Evolutionary conservation across 1,140 invertebrate genomes (phyloP).

Genomic region (Drosophila navojoa): DNA sequence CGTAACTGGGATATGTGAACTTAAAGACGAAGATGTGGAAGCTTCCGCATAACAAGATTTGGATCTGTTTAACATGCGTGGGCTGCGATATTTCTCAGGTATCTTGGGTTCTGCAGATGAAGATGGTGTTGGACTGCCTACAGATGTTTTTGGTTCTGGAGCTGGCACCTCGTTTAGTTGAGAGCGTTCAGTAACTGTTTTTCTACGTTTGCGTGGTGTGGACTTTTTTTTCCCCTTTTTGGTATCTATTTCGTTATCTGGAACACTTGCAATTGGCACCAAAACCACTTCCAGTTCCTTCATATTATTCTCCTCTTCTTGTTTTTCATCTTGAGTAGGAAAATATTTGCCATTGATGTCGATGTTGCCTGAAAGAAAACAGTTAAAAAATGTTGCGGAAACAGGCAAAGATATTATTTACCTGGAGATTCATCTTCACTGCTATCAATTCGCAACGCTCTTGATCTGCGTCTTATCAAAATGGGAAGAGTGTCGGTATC

Average conservation of each 20-base stretch:
- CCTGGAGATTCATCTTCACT: slow-evolving; percentile 25
- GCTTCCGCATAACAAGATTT: slow-evolving; percentile 1
- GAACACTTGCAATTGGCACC: neutral
- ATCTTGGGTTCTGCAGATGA: too few relatives aligned
- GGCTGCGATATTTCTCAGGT: too few relatives aligned
- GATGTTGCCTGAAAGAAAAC: neutral
- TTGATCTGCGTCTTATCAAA: neutral
- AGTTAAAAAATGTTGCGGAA: neutral
- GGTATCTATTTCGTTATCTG: neutral
- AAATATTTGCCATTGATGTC: neutral
- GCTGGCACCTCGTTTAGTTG: neutral
- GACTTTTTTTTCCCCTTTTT: neutral
- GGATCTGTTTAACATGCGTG: neutral
- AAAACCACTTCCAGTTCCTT: neutral
- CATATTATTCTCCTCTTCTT: neutral
- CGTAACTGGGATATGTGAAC: neutral
- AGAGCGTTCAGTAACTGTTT: slow-evolving; percentile 1
- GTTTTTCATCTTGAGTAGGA: neutral
- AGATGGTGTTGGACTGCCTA: neutral
- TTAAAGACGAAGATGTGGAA: neutral
- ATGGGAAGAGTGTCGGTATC: slow-evolving; percentile 11
- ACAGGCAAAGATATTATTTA: neutral
- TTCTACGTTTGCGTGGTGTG: neutral
- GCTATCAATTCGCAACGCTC: slow-evolving; percentile 33
- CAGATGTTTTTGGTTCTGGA: neutral